A percentile compares a stretch with the other conserved stretches of the same genome.
These are phyloP conservation scores for Mobula birostris DNA, from an alignment of 2,113 vertebrate genomes.

Conservation along the genomic window DNA sequence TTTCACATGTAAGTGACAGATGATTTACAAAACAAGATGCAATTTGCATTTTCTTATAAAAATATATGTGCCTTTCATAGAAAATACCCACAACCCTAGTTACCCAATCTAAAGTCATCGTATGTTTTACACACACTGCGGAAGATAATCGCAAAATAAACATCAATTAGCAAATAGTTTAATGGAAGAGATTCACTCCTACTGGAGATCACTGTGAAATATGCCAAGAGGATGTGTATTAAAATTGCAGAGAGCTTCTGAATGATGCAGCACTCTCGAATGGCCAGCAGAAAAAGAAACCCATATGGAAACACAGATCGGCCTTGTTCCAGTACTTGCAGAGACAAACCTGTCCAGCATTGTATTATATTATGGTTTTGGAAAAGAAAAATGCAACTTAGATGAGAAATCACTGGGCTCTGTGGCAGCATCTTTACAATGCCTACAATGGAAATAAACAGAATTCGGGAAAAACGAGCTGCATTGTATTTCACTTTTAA, in stretches of 20 bases:
- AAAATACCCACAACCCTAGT: background rate
- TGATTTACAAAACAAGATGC: background rate
- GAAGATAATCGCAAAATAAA: background rate
- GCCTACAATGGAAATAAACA: slow-evolving; percentile 5
- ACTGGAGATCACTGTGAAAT: background rate
- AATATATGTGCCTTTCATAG: background rate
- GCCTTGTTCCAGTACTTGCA: background rate
- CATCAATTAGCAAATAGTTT: background rate
- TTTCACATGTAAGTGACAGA: background rate
- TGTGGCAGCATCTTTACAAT: background rate
- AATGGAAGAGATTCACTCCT: background rate
- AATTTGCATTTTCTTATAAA: background rate
- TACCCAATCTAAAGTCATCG: background rate
- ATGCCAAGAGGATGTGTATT: background rate
- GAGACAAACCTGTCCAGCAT: background rate
- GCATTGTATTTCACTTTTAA: slow-evolving; percentile 2
- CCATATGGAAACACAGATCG: background rate
- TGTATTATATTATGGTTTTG: background rate
- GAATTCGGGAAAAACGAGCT: background rate
- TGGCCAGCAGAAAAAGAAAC: background rate
- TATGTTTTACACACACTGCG: background rate
- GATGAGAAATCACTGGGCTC: background rate
- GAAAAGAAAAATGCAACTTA: background rate
- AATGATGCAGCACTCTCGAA: background rate
- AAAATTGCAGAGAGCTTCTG: background rate